A percentile compares a stretch with the other conserved stretches of the same genome.
Conservation (phyloP, 1,140 invertebrate species). For the Anoplophora glabripennis region DNA sequence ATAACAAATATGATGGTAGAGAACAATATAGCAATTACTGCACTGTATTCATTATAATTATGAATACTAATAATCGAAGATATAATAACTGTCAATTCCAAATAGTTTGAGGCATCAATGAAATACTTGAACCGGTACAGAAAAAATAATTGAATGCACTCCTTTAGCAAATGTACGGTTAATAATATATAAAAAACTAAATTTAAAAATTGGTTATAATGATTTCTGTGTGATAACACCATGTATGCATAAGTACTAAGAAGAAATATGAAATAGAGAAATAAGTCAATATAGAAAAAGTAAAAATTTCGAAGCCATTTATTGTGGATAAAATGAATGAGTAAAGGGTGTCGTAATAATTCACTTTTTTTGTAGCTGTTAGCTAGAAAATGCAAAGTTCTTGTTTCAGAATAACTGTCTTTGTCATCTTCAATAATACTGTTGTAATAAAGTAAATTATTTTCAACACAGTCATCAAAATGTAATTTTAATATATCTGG, state of each 20-base stretch:
- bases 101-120: constrained; percentile 20
- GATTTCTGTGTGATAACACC: constrained; percentile 14
- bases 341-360: constrained; percentile 23
- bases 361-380: constrained; percentile 19
- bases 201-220: background rate
- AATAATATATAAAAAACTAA: constrained; percentile 11
- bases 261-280: constrained; percentile 22
- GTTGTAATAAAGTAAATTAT: constrained; percentile 19
- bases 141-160: constrained; percentile 24
- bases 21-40: constrained; percentile 23
- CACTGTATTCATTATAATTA: constrained; percentile 9
- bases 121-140: constrained; percentile 18
- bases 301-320: constrained; percentile 21
- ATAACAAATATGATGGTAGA: constrained; percentile 24
- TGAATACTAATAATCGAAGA: constrained; percentile 15
- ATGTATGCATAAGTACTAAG: constrained; percentile 22
- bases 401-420: constrained; percentile 18
- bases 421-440: constrained; percentile 25
- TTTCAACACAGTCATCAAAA: constrained; percentile 29
- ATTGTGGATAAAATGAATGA: constrained; percentile 25
- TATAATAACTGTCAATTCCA: constrained; percentile 21
- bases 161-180: constrained; percentile 16
- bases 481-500: constrained; percentile 14
- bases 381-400: constrained; percentile 16
- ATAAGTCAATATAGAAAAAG: constrained; percentile 26